Percentiles rank a stretch among this genome's conserved stretches.
phyloP scores from a whole-genome alignment of 2,888 invertebrate species.

The Colostygia pectinataria region DNA sequence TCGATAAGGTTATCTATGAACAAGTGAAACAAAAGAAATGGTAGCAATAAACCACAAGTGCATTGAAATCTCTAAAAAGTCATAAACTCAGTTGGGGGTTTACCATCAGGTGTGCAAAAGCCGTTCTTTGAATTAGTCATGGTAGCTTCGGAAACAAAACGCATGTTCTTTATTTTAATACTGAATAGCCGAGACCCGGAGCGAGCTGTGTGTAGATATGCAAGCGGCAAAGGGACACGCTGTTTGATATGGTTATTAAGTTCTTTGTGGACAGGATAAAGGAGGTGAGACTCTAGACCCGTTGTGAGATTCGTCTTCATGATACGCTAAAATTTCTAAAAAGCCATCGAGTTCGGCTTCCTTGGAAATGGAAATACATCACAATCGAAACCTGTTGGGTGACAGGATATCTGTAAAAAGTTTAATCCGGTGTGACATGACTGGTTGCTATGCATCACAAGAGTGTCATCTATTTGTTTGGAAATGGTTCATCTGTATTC shows the following conservation, averaged over 20 bases:
- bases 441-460: slow-evolving; percentile 60
- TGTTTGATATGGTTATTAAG: slow-evolving; percentile 83
- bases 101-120: slow-evolving; percentile 57
- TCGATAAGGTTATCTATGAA: slow-evolving; percentile 22
- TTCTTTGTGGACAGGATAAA: slow-evolving; percentile 76
- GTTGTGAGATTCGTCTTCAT: slow-evolving; percentile 73
- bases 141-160: slow-evolving; percentile 75
- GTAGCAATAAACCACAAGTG: slow-evolving; percentile 25
- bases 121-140: slow-evolving; percentile 62
- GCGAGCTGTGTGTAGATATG: slow-evolving; percentile 74
- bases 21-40: slow-evolving; percentile 25
- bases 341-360: slow-evolving; percentile 57
- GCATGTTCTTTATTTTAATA: slow-evolving; percentile 75
- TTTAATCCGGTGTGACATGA: slow-evolving; percentile 67
- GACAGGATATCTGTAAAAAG: slow-evolving; percentile 50
- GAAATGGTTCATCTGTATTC: slow-evolving; percentile 50
- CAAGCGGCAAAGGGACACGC: slow-evolving; percentile 76
- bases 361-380: slow-evolving; percentile 72
- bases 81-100: slow-evolving; percentile 36
- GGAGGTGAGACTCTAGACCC: slow-evolving; percentile 60
- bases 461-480: slow-evolving; percentile 48
- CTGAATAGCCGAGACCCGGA: slow-evolving; percentile 61
- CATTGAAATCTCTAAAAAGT: slow-evolving; percentile 14
- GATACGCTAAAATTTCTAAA: slow-evolving; percentile 78
- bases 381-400: slow-evolving; percentile 64